These are phyloP conservation scores for Rhabdornis inornatus DNA, from an alignment of 2,113 vertebrate genomes.

Conservation along the genomic window DNA sequence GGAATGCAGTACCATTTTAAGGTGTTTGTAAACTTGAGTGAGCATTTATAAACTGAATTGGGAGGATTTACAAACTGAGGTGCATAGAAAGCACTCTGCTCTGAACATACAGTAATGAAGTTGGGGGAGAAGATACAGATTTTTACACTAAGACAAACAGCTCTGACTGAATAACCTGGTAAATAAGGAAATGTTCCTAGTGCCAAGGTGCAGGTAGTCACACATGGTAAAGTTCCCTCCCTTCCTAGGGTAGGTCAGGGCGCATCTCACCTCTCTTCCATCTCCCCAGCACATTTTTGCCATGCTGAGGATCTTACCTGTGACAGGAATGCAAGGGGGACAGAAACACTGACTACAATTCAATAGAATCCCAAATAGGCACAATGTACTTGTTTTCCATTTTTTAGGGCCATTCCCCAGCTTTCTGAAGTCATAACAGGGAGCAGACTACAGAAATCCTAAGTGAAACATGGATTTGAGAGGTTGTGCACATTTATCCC, in stretches of 20 bases:
- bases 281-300: neutral
- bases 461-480: neutral
- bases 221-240: neutral
- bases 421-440: neutral
- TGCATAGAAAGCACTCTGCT: neutral
- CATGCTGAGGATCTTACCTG: neutral
- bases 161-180: neutral
- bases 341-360: neutral
- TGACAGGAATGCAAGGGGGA: neutral
- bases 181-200: neutral
- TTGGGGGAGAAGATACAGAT: neutral
- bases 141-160: neutral
- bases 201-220: neutral
- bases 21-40: neutral
- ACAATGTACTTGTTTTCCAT: neutral
- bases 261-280: neutral
- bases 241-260: neutral
- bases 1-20: neutral
- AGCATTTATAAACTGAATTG: neutral
- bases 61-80: neutral
- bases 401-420: neutral
- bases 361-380: neutral
- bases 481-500: too few relatives aligned
- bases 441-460: neutral
- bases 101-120: neutral